A percentile compares a stretch with the other conserved stretches of the same genome.
Evolutionary conservation across 2,888 invertebrate genomes (phyloP).

Genomic region (Drosophila meridiana): DNA sequence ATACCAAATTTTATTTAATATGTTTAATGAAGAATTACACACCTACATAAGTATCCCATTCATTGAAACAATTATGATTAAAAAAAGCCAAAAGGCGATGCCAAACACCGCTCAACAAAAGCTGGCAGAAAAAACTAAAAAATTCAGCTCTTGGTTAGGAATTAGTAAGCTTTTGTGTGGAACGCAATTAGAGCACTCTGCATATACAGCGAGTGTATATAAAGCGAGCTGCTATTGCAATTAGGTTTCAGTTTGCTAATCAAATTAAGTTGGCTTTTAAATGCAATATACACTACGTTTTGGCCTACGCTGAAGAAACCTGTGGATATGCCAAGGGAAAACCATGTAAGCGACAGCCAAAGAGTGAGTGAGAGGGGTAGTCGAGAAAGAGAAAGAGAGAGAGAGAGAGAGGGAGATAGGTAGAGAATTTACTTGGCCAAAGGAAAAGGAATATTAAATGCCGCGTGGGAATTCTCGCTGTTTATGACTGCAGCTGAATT

Average conservation of each 20-base stretch:
- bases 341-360: constrained; percentile 39
- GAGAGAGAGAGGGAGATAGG: background rate
- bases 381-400: background rate
- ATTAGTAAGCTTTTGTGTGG: constrained; percentile 1
- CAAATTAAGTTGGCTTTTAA: constrained; percentile 11
- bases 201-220: constrained; percentile 1
- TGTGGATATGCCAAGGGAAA: constrained; percentile 31
- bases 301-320: background rate
- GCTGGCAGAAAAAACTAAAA: background rate
- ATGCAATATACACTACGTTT: constrained; percentile 35
- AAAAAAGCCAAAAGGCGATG: background rate
- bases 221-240: constrained; percentile 4
- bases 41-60: background rate
- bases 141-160: background rate
- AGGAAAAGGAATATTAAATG: constrained; percentile 80
- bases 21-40: background rate
- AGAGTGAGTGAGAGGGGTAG: background rate
- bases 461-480: constrained; percentile 81
- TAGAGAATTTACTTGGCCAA: constrained; percentile 72
- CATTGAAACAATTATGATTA: background rate
- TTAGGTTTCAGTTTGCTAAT: constrained; percentile 2
- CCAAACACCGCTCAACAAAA: background rate
- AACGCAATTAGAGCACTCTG: constrained; percentile 5
- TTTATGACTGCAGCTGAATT: constrained; percentile 71
- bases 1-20: no score